phyloP scores from a whole-genome alignment of 2,113 vertebrate species.

The Boleophthalmus pectinirostris region DNA sequence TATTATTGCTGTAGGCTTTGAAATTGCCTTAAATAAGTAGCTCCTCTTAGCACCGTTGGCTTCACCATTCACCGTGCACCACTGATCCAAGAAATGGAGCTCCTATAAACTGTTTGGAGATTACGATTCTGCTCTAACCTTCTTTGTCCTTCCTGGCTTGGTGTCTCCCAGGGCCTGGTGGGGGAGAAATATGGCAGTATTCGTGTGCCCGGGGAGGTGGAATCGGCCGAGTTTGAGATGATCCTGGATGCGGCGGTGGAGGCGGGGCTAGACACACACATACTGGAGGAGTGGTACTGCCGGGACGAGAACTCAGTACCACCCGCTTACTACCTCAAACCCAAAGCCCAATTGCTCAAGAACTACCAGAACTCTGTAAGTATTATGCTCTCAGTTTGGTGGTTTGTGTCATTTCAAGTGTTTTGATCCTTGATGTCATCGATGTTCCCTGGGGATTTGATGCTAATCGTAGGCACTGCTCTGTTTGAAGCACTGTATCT shows the following conservation, averaged over 20 bases:
- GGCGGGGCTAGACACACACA: constrained; percentile 89
- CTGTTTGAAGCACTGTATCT: too few relatives aligned
- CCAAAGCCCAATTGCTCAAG: constrained; percentile 90
- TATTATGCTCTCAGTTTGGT: neutral
- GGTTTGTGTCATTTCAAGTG: too few relatives aligned
- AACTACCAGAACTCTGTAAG: constrained; percentile 84
- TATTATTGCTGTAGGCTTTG: constrained; percentile 13
- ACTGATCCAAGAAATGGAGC: constrained; percentile 34
- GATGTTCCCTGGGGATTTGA: too few relatives aligned
- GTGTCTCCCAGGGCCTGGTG: constrained; percentile 84
- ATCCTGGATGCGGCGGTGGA: constrained; percentile 94
- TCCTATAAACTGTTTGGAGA: constrained; percentile 20
- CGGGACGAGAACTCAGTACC: constrained; percentile 97
- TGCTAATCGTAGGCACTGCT: too few relatives aligned
- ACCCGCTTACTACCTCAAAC: constrained; percentile 97
- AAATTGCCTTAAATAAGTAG: constrained; percentile 41
- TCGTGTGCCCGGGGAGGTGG: constrained; percentile 94
- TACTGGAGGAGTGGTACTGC: constrained; percentile 98
- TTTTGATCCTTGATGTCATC: too few relatives aligned
- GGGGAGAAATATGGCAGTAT: constrained; percentile 98
- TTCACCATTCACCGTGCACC: constrained; percentile 29
- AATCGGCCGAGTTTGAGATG: constrained; percentile 97
- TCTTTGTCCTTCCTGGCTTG: constrained; percentile 38
- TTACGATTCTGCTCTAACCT: constrained; percentile 16
- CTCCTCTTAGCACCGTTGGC: constrained; percentile 29